Conservation (phyloP, 2,113 vertebrate species). For the Eudyptes chrysolophus region DNA sequence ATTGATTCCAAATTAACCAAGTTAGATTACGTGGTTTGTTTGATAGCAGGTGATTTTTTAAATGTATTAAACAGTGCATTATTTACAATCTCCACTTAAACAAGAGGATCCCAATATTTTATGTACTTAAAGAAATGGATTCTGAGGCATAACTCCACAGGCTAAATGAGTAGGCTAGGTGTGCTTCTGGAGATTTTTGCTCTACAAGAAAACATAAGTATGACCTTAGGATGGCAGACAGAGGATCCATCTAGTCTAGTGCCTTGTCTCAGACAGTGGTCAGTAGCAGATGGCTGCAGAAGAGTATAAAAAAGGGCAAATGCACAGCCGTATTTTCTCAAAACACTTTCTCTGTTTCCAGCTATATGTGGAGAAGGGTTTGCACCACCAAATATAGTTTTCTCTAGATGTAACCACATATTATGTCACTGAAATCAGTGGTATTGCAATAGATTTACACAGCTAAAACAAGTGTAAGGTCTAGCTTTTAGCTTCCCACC, state of each 20-base stretch:
- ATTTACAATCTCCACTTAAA: background rate
- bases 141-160: background rate
- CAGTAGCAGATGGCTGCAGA: background rate
- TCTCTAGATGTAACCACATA: background rate
- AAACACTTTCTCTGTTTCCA: background rate
- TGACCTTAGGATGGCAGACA: background rate
- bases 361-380: background rate
- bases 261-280: background rate
- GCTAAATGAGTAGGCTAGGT: background rate
- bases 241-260: background rate
- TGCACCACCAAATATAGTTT: background rate
- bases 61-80: background rate
- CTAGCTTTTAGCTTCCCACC: background rate
- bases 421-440: background rate
- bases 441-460: background rate
- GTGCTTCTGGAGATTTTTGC: background rate
- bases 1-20: conserved; percentile 7
- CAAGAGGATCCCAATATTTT: background rate
- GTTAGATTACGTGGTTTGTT: conserved; percentile 12
- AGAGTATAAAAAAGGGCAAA: background rate
- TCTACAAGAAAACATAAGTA: background rate
- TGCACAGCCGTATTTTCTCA: background rate
- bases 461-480: background rate
- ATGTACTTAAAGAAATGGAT: background rate
- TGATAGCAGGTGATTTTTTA: background rate